Conservation (phyloP, 2,888 invertebrate genomes). For the Herminia tarsipennalis region DNA sequence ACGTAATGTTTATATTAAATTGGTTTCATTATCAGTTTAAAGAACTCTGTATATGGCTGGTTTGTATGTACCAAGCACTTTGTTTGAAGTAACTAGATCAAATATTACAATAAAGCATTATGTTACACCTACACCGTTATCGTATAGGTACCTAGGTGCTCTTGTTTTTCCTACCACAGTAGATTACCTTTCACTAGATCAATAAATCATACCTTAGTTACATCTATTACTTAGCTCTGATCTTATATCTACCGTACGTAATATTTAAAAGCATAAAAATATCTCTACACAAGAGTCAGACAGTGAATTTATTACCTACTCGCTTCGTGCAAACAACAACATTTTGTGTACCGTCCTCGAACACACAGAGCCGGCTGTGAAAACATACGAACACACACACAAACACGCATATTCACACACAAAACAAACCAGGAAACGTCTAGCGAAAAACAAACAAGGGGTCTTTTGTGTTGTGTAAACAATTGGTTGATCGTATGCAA, state of each 20-base stretch:
- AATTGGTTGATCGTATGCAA: constrained; percentile 81
- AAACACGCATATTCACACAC: constrained; percentile 67
- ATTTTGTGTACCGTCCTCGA: constrained; percentile 78
- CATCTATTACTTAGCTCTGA: constrained; percentile 19
- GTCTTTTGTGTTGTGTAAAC: constrained; percentile 85
- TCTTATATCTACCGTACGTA: constrained; percentile 30
- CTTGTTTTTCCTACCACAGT: constrained; percentile 25
- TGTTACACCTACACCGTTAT: no score
- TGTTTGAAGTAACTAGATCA: constrained; percentile 31
- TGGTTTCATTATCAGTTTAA: constrained; percentile 18
- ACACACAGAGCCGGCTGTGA: constrained; percentile 77
- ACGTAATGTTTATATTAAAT: constrained; percentile 3
- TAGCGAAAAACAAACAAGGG: constrained; percentile 86
- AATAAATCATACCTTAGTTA: neutral
- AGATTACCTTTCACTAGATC: neutral
- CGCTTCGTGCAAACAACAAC: constrained; percentile 76
- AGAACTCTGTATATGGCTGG: constrained; percentile 11
- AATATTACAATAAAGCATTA: constrained; percentile 33
- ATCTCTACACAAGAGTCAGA: constrained; percentile 47
- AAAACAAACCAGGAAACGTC: constrained; percentile 86
- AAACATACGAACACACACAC: constrained; percentile 71
- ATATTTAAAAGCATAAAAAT: constrained; percentile 49
- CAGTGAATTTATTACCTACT: constrained; percentile 75
- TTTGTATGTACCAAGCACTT: constrained; percentile 8
- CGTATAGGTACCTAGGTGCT: neutral